These are phyloP conservation scores for Microctonus brassicae DNA, from an alignment of 2,888 invertebrate species.

Conservation along the genomic window DNA sequence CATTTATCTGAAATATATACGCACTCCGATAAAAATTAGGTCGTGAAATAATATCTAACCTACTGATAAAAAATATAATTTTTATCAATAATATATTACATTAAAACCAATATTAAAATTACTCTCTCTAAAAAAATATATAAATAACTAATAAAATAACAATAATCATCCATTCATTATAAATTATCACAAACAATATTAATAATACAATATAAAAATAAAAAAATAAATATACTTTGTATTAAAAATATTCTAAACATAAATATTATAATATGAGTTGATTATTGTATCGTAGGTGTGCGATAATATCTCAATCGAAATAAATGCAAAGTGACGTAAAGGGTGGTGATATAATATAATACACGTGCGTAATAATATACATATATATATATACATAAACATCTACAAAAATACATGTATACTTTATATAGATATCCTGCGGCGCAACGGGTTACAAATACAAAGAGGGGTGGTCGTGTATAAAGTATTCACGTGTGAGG, in stretches of 20 bases:
- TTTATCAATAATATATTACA: background rate
- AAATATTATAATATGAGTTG: background rate
- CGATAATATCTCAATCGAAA: background rate
- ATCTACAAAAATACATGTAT: too few species aligned
- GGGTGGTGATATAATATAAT: background rate
- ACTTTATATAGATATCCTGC: too few species aligned
- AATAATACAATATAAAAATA: too few species aligned
- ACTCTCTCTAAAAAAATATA: too few species aligned
- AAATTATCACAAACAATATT: too few species aligned
- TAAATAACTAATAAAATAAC: too few species aligned
- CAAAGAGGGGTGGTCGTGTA: background rate
- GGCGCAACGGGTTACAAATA: constrained; percentile 1
- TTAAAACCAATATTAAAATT: too few species aligned
- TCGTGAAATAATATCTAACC: background rate
- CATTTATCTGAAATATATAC: background rate
- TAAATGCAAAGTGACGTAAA: constrained; percentile 9
- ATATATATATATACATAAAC: too few species aligned
- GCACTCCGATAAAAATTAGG: background rate
- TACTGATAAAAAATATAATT: background rate
- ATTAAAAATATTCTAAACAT: too few species aligned
- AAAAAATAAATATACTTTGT: too few species aligned
- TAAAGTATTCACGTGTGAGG: background rate
- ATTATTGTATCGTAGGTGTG: background rate
- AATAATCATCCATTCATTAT: too few species aligned
- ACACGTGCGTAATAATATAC: background rate